Percentiles rank a stretch among this genome's conserved stretches.
phyloP scores from a whole-genome alignment of 2,113 vertebrate genomes.

The Boulengerochromis microlepis region DNA sequence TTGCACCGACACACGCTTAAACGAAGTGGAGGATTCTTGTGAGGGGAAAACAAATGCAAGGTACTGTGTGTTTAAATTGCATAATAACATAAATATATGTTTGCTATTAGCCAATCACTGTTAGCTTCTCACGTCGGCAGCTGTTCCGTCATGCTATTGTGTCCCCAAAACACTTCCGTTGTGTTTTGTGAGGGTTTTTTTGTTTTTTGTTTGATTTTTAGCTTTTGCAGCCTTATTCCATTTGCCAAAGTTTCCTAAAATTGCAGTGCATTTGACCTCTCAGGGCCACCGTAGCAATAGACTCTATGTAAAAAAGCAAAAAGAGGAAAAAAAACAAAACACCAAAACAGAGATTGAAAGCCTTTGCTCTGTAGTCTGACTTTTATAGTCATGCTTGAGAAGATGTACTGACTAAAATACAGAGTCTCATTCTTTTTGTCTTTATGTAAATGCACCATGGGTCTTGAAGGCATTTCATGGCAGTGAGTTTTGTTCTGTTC shows the following conservation, averaged over 20 bases:
- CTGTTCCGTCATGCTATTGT: neutral
- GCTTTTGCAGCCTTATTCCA: neutral
- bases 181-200: neutral
- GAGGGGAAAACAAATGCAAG: neutral
- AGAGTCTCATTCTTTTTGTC: constrained; percentile 21
- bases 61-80: neutral
- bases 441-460: constrained; percentile 14
- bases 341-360: neutral
- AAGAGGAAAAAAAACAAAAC: neutral
- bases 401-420: neutral
- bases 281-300: neutral
- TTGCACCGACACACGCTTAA: neutral
- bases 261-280: neutral
- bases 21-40: neutral
- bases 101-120: neutral
- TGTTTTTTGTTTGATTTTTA: neutral
- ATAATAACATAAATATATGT: neutral
- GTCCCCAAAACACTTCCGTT: neutral
- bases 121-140: neutral
- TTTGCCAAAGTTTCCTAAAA: neutral
- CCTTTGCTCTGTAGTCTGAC: neutral
- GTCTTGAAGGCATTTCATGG: neutral
- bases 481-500: constrained; percentile 29
- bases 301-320: neutral
- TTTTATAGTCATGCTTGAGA: neutral